Percentiles rank a stretch among this genome's conserved stretches.
Evolutionary conservation across 2,797 vertebrate species (phyloP).

Genomic region (Leontopithecus rosalia): DNA sequence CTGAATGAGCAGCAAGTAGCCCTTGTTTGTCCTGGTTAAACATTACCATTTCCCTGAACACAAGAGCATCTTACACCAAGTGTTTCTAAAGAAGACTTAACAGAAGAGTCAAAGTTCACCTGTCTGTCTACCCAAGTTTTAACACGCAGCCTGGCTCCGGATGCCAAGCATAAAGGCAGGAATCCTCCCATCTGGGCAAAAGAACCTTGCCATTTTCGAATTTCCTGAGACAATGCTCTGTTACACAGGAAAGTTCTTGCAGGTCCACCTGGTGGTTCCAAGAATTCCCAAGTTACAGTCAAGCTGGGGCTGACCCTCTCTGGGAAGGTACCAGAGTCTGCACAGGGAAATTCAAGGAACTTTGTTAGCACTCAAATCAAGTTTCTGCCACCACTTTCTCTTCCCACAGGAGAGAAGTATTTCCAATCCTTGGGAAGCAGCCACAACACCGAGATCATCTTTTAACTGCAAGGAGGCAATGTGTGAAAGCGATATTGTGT

Average conservation of each 20-base stretch:
- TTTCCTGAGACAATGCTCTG: background rate
- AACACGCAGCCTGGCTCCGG: background rate
- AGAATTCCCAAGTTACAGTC: background rate
- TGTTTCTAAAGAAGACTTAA: background rate
- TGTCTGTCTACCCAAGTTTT: background rate
- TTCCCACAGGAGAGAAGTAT: conserved; percentile 19
- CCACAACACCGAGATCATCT: conserved; percentile 52
- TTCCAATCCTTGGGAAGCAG: conserved; percentile 46
- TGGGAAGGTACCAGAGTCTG: background rate
- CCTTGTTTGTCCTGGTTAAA: conserved; percentile 37
- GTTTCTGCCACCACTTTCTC: background rate
- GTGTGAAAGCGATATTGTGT: conserved; percentile 52
- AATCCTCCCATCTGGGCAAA: background rate
- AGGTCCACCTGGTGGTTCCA: background rate
- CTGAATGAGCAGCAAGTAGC: background rate
- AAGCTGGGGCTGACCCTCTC: background rate
- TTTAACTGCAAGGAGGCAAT: conserved; percentile 55
- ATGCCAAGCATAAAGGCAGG: background rate
- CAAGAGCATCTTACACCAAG: background rate
- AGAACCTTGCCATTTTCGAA: background rate
- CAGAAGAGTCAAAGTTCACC: background rate
- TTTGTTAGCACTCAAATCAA: conserved; percentile 29
- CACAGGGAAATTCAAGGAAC: background rate
- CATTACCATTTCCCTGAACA: conserved; percentile 34
- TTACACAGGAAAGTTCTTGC: background rate